Base-by-base conservation (phyloP, 2,797 vertebrate genomes). In the Benthosema pterotum region DNA sequence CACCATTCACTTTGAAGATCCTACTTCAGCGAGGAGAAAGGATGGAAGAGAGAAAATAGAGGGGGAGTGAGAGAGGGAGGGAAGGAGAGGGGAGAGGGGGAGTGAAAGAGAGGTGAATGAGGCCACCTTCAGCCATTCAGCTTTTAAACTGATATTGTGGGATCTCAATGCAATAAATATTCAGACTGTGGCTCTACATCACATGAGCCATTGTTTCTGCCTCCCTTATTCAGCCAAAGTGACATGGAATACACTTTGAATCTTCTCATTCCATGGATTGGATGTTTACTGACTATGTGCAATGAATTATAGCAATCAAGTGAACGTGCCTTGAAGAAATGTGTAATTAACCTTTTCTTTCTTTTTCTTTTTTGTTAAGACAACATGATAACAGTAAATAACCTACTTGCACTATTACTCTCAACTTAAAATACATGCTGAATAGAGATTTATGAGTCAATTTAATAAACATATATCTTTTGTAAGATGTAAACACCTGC, bases 271-370 rank as follows among this genome's bases (percentile, higher is more conserved):
- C 42, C 67, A 57, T 57, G 5, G 62, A 63, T 43, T 65, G 13
- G 38, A 62, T 61, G 42, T 60, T 60, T 60, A 25, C 51, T 60
- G 59, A 7, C 1, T 16, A 45, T 65, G 65, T 64, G 59, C 28
- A 69, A 3, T 61, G 5, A 65, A 68, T n/a, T 15, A 4, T 8
- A 38, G n/a, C 28, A 32, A 38, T 70, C 11, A 18, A 48, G 14
- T 22, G 48, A 56, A 75, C 65, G 83, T 90, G 87, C 88, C 85
- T 87, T 84, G 8, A 58, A 65, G 22, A 51, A 52, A 46, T 18
- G 38, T 9, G 22, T 62, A 19, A 22, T 19, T 57, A 61, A 11
- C 15, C 72, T 3, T 57, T 5, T 47, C 48, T 28, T 0, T 48
- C 5, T 67, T 55, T 42, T 17, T 60, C 1, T 45, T 3, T 62